Evolutionary conservation across 2,113 vertebrate species (phyloP).

Genomic region (Sinocyclocheilus anshuiensis): DNA sequence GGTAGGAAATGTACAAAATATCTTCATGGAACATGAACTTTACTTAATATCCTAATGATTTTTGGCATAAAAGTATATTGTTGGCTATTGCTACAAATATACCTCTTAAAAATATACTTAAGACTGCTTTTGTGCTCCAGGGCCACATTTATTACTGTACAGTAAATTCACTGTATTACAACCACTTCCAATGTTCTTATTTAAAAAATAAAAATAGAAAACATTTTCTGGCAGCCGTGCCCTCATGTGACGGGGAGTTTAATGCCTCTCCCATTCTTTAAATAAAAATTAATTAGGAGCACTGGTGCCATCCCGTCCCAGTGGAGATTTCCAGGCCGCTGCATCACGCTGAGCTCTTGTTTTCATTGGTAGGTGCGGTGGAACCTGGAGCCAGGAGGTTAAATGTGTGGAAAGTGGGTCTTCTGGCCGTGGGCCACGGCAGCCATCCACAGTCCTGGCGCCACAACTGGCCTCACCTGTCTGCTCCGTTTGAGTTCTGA

Average conservation of each 20-base stretch:
- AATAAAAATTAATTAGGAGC: slow-evolving; percentile 10
- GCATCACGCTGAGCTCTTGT: slow-evolving; percentile 24
- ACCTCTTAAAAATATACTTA: too few relatives aligned
- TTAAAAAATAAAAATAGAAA: not conserved
- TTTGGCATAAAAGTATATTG: too few relatives aligned
- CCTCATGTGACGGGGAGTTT: not conserved
- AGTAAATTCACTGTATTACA: slow-evolving; percentile 11
- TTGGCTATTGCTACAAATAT: too few relatives aligned
- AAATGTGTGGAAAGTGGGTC: slow-evolving; percentile 61
- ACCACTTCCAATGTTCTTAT: not conserved
- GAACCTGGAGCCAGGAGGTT: slow-evolving; percentile 27
- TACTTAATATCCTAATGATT: too few relatives aligned
- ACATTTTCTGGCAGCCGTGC: not conserved
- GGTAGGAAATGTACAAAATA: too few relatives aligned
- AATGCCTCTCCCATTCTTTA: slow-evolving; percentile 17
- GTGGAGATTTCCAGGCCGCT: slow-evolving; percentile 13
- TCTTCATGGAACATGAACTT: too few relatives aligned
- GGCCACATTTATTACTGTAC: not conserved
- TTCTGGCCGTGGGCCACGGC: slow-evolving; percentile 53
- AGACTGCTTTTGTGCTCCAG: too few relatives aligned
- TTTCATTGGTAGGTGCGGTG: slow-evolving; percentile 25
- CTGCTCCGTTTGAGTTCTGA: slow-evolving; percentile 52
- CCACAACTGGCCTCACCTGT: slow-evolving; percentile 55
- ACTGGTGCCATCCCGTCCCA: not conserved
- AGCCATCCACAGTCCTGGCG: slow-evolving; percentile 38